Evolutionary conservation across 2,888 invertebrate genomes (phyloP), one percentile per base, ranked within the genome.

Genomic region (Quadroppia sp.): DNA sequence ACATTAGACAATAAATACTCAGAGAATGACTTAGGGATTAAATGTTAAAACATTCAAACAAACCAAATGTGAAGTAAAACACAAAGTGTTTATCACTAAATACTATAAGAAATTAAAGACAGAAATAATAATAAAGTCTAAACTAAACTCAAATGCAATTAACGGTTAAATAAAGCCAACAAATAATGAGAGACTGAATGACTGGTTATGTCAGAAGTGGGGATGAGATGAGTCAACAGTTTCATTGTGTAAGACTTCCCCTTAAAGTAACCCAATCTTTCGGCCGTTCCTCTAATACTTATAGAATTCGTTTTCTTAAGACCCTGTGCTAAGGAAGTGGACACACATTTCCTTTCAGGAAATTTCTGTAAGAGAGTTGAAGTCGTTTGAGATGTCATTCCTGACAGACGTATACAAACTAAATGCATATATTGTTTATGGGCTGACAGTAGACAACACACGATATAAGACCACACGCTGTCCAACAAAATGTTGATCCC

Each of bases 271-370:
- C 36, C n/a, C 32, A 64, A 32, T 20, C 20, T 2, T 30, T 9
- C 1, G 32, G 15, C 30, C 7, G 3, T 30, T 30, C 30, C 36
- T 17, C 36, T 36, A 64, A 59, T 59, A n/a, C n/a, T 17, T 20
- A 6, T 9, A 53, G 3, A 11, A 23, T 6, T 23, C 20, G 15
- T 59, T 13, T 56, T 23, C 15, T 28, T 56, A 13, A 56, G 61
- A 1, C 32, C 1, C n/a, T 32, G 61, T 36, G 61, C 36, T 64
- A 25, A 69, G 69, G 69, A 69, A 69, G 69, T 69, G 69, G 69
- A 69, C 69, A 45, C 69, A 69, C 42, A 69, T 69, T 69, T 69
- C 69, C 69, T 23, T 42, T 45, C 42, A 69, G 69, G 69, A 69
- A 69, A 69, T 69, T 69, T 69, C 69, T 15, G 17, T 45, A 42